These are phyloP conservation scores for Pristiophorus japonicus DNA, from an alignment of 2,113 vertebrate species.

Conservation along the genomic window DNA sequence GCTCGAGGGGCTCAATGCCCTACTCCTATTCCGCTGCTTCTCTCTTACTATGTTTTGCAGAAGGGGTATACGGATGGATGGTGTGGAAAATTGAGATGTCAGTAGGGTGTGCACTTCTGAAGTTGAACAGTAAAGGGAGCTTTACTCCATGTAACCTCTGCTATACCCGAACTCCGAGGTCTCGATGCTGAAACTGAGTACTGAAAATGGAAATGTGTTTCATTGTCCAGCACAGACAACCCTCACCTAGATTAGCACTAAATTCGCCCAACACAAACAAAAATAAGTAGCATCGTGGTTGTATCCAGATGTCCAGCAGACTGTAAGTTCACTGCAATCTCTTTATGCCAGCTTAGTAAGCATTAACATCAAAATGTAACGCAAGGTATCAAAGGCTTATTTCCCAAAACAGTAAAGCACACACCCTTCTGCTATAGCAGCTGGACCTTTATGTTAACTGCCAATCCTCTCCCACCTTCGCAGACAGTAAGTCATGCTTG, in stretches of 20 bases:
- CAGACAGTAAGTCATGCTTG: no score
- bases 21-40: no score
- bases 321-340: not conserved
- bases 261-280: no score
- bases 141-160: not conserved
- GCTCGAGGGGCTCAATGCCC: no score
- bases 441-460: no score
- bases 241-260: no score
- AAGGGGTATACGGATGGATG: not conserved
- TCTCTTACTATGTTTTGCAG: not conserved
- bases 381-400: no score
- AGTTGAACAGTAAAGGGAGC: not conserved
- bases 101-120: not conserved
- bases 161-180: not conserved
- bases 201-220: not conserved
- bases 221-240: not conserved
- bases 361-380: no score
- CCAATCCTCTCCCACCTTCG: no score
- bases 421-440: no score
- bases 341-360: not conserved
- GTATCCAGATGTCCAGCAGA: not conserved
- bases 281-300: not conserved
- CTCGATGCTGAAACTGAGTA: not conserved
- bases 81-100: not conserved
- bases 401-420: no score